Percentiles rank a stretch among this genome's conserved stretches.
Conservation (phyloP, 2,113 vertebrate genomes). For the Triplophysa tibetana region DNA sequence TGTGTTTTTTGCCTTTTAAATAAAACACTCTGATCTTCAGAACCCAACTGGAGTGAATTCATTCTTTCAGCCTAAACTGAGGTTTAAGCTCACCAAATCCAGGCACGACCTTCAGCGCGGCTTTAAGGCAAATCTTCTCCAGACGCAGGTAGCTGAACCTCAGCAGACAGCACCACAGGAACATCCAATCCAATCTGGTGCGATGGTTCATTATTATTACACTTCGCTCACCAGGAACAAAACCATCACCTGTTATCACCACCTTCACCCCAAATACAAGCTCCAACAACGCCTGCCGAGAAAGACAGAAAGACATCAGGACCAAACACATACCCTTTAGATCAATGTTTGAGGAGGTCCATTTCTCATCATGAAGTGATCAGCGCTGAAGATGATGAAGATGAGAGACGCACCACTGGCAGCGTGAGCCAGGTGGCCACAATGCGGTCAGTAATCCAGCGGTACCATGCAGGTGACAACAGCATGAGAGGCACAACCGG, state of each 20-base stretch:
- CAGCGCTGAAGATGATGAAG: neutral
- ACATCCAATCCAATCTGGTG: conserved; percentile 98
- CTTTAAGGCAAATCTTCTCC: conserved; percentile 98
- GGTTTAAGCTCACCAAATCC: conserved; percentile 85
- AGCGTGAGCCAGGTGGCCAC: conserved; percentile 96
- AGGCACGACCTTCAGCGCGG: conserved; percentile 89
- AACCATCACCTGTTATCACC: conserved; percentile 94
- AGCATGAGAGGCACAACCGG: conserved; percentile 92
- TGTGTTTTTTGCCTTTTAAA: neutral
- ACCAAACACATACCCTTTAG: neutral
- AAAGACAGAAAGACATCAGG: neutral
- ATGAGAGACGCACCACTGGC: conserved; percentile 81
- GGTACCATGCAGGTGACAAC: conserved; percentile 89
- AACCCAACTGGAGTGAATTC: neutral
- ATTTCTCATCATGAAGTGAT: neutral
- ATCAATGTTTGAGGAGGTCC: neutral
- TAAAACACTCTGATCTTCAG: neutral
- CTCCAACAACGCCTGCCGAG: conserved; percentile 85
- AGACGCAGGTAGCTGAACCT: conserved; percentile 95
- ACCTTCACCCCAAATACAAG: conserved; percentile 93
- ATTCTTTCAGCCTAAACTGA: neutral
- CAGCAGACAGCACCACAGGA: conserved; percentile 95
- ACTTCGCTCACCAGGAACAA: conserved; percentile 93
- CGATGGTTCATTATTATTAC: conserved; percentile 99
- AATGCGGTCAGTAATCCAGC: conserved; percentile 90